These are phyloP conservation scores for Blastomussa wellsi DNA, from an alignment of 92 coral and sea anemone species.

Conservation along the genomic window DNA sequence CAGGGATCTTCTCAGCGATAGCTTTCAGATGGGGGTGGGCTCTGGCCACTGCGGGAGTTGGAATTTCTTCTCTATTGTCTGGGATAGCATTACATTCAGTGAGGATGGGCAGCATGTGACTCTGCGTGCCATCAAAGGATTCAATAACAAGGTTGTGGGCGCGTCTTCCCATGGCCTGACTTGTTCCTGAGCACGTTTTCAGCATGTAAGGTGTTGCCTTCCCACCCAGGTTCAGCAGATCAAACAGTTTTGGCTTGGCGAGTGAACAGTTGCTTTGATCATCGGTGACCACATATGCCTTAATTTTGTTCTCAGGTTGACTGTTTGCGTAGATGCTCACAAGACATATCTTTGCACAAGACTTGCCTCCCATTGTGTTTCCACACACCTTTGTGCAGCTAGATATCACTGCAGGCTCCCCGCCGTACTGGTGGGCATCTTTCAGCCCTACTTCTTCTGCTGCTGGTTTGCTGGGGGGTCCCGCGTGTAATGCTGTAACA, in stretches of 20 bases:
- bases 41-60: constrained; percentile 36
- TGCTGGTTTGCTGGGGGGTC: neutral
- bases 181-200: constrained; percentile 29
- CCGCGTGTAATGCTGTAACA: constrained; percentile 35
- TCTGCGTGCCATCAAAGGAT: constrained; percentile 28
- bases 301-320: constrained; percentile 10
- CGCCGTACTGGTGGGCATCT: constrained; percentile 41
- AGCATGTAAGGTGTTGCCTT: neutral
- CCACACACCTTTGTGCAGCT: constrained; percentile 53
- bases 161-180: constrained; percentile 19
- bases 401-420: constrained; percentile 34
- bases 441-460: too few relatives aligned
- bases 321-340: constrained; percentile 13
- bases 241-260: constrained; percentile 26
- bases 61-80: constrained; percentile 51
- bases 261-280: constrained; percentile 57
- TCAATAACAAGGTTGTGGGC: constrained; percentile 41
- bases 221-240: constrained; percentile 13
- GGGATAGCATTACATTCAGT: constrained; percentile 49
- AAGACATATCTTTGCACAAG: constrained; percentile 55
- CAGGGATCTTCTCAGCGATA: constrained; percentile 48
- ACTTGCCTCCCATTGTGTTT: constrained; percentile 1
- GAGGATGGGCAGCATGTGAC: constrained; percentile 15
- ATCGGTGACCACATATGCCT: constrained; percentile 44
- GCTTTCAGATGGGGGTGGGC: constrained; percentile 50